Conservation (phyloP, 2,888 invertebrate genomes). For the Macrosiphum euphorbiae region DNA sequence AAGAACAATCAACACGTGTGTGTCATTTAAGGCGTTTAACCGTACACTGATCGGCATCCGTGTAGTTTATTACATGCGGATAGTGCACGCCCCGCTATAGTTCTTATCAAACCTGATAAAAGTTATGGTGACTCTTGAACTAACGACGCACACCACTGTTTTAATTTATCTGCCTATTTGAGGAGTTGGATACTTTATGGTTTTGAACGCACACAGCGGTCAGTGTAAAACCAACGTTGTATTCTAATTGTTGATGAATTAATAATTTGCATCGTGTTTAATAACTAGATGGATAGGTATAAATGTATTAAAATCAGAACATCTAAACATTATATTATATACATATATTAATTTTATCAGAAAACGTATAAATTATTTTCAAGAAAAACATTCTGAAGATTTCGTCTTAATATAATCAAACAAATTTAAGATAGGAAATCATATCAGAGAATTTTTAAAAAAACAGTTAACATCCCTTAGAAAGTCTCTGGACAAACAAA, state of each 20-base stretch:
- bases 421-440: not conserved
- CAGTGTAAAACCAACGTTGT: not conserved
- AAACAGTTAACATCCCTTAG: not conserved
- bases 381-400: not conserved
- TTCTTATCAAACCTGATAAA: slow-evolving; percentile 53
- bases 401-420: not conserved
- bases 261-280: not conserved
- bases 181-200: not conserved
- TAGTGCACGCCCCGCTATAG: slow-evolving; percentile 37
- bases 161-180: not conserved
- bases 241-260: not conserved
- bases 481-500: not conserved
- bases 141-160: slow-evolving; percentile 3
- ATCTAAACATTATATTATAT: not conserved
- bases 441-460: not conserved
- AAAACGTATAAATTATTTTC: not conserved
- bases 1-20: slow-evolving; percentile 44
- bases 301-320: not conserved
- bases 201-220: not conserved
- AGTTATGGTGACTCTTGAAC: slow-evolving; percentile 39
- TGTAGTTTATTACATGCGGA: not conserved
- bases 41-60: slow-evolving; percentile 37
- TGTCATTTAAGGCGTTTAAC: slow-evolving; percentile 40
- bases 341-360: not conserved
- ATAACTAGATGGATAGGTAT: not conserved